These are phyloP conservation scores for Rhagoletis zephyria DNA, from an alignment of 1,140 invertebrate genomes.

Conservation along the genomic window DNA sequence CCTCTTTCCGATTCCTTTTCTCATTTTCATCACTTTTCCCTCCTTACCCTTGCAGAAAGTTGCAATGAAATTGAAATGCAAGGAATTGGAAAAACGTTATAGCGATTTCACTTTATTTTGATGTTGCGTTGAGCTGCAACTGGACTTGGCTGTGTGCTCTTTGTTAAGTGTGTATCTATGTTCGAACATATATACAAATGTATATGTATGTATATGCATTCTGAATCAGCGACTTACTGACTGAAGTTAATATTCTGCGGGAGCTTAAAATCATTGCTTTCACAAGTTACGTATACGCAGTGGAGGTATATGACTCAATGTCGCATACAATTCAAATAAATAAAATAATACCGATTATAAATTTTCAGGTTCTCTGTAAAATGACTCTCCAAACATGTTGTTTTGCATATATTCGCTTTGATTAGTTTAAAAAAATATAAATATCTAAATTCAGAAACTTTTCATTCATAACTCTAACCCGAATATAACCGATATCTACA, in stretches of 20 bases:
- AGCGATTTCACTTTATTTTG: slow-evolving; percentile 29
- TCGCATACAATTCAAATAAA: too few species aligned
- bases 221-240: neutral
- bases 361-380: too few species aligned
- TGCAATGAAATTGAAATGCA: slow-evolving; percentile 42
- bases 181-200: too few species aligned
- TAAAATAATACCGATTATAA: too few species aligned
- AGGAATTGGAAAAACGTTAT: slow-evolving; percentile 32
- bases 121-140: neutral
- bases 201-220: neutral
- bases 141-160: neutral
- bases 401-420: too few species aligned
- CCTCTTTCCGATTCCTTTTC: neutral
- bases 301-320: too few species aligned
- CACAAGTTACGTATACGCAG: slow-evolving; percentile 13
- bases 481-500: too few species aligned
- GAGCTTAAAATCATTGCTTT: neutral
- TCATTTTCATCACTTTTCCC: neutral
- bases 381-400: too few species aligned
- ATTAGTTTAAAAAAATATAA: too few species aligned
- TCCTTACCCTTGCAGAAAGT: neutral
- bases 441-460: too few species aligned
- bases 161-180: neutral
- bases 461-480: too few species aligned
- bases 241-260: neutral